These are phyloP conservation scores for Samia ricini DNA, from an alignment of 1,140 invertebrate genomes.

Conservation along the genomic window DNA sequence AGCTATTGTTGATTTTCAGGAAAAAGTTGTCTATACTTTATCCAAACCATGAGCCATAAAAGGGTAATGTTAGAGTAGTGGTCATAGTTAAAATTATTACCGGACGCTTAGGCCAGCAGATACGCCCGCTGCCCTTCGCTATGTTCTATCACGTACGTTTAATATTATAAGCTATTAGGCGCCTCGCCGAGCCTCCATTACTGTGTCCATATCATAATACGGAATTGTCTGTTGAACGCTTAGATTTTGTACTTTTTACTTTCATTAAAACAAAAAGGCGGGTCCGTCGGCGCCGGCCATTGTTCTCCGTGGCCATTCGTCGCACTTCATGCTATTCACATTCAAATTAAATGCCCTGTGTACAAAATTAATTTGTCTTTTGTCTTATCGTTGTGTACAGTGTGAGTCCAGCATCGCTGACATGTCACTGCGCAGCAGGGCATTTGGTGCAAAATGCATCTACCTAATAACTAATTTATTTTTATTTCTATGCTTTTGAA, in stretches of 20 bases:
- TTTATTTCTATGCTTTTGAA: background rate
- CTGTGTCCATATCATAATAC: constrained; percentile 75
- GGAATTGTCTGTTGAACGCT: constrained; percentile 69
- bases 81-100: constrained; percentile 58
- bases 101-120: constrained; percentile 38
- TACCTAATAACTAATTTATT: background rate
- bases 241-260: constrained; percentile 71
- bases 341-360: constrained; percentile 76
- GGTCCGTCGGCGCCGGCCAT: constrained; percentile 69
- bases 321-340: constrained; percentile 77
- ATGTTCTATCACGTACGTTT: constrained; percentile 64
- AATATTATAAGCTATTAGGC: constrained; percentile 76
- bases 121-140: constrained; percentile 32
- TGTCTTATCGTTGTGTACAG: constrained; percentile 57
- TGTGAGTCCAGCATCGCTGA: constrained; percentile 39
- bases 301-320: constrained; percentile 74
- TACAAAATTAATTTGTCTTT: constrained; percentile 78
- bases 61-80: constrained; percentile 6
- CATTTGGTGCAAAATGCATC: constrained; percentile 18
- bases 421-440: constrained; percentile 62
- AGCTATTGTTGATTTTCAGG: background rate
- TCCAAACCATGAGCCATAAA: background rate
- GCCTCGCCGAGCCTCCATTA: constrained; percentile 69
- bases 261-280: constrained; percentile 69
- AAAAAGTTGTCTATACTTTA: constrained; percentile 6